phyloP scores from a whole-genome alignment of 1,140 invertebrate species.

The Micrasema longulum region DNA sequence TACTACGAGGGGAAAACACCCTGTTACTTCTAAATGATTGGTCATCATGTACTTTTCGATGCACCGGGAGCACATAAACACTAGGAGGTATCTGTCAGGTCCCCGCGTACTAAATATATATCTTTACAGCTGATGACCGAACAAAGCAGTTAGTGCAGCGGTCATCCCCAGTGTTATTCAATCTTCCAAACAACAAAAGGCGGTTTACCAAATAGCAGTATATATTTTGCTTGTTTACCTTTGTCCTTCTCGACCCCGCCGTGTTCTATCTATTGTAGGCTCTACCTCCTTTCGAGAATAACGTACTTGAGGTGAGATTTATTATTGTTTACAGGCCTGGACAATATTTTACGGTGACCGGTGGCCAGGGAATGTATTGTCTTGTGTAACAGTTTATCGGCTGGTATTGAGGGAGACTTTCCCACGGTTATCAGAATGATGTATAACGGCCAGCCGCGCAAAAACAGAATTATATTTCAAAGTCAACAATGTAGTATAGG shows the following conservation, averaged over 20 bases:
- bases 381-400: neutral
- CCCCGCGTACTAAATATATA: conserved; percentile 19
- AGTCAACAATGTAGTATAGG: too few species aligned
- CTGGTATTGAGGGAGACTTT: conserved; percentile 23
- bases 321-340: conserved; percentile 48
- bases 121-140: conserved; percentile 8
- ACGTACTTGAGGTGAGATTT: conserved; percentile 48
- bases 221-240: conserved; percentile 54
- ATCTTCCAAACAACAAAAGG: conserved; percentile 42
- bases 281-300: conserved; percentile 14
- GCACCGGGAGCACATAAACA: conserved; percentile 21
- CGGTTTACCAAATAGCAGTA: conserved; percentile 53
- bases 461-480: too few species aligned
- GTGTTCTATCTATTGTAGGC: conserved; percentile 19
- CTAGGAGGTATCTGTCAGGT: neutral
- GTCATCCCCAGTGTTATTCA: conserved; percentile 25
- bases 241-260: conserved; percentile 43
- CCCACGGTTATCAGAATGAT: conserved; percentile 45
- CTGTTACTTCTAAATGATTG: too few species aligned
- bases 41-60: too few species aligned
- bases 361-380: conserved; percentile 50
- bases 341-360: conserved; percentile 44
- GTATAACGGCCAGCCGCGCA: too few species aligned
- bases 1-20: too few species aligned
- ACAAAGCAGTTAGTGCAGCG: conserved; percentile 12